These are phyloP conservation scores for Meandrina meandrites DNA, from an alignment of 92 coral and sea anemone species.

Conservation along the genomic window DNA sequence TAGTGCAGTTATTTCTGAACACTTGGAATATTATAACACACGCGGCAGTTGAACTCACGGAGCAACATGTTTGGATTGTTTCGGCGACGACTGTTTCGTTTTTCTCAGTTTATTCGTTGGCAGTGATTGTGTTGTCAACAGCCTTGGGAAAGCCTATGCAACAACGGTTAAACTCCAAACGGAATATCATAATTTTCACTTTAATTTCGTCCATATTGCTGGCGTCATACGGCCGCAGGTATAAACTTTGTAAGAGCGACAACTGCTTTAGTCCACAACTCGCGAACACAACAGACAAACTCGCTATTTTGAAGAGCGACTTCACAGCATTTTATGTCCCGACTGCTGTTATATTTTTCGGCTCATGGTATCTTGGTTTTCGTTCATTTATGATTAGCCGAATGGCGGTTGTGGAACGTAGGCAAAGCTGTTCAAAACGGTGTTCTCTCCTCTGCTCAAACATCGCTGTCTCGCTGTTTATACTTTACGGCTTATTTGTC, in stretches of 20 bases:
- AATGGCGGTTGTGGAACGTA: background rate
- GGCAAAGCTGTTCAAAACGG: background rate
- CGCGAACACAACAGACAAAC: background rate
- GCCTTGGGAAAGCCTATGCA: background rate
- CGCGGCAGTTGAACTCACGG: conserved; percentile 4
- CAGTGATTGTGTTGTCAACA: conserved; percentile 3
- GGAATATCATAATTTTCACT: background rate
- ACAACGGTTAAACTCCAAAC: background rate
- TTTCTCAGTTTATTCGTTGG: background rate
- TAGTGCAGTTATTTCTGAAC: conserved; percentile 14
- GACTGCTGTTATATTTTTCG: background rate
- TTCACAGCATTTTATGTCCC: background rate
- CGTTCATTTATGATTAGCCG: background rate
- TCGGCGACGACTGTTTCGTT: conserved; percentile 5
- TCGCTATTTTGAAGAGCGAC: background rate
- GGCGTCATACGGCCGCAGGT: background rate
- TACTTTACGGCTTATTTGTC: conserved; percentile 5
- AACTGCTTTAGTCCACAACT: conserved; percentile 7
- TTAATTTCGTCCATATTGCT: background rate
- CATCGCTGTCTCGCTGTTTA: background rate
- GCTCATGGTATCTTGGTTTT: conserved; percentile 2
- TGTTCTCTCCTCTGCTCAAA: background rate
- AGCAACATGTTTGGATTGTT: conserved; percentile 7
- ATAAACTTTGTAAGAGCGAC: background rate
- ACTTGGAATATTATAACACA: conserved; percentile 18